Evolutionary conservation across 2,113 vertebrate species (phyloP), one percentile per base, ranked within the genome.

Genomic region (Corythaeola cristata): DNA sequence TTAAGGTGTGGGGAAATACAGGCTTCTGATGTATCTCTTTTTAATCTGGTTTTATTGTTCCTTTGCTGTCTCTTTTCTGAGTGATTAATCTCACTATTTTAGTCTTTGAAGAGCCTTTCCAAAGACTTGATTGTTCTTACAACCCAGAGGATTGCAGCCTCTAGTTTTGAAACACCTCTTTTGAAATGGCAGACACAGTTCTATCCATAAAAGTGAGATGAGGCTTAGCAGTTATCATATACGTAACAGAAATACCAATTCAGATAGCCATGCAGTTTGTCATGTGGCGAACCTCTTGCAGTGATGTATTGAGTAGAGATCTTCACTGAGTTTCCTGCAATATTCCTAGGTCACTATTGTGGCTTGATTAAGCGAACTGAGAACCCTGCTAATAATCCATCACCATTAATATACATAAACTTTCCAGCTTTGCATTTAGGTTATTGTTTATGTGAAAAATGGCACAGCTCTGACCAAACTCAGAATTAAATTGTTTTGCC

Each of bases 31-130:
- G 49, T 82, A 17, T 87, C 26, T 78, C 45, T 66, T 85, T 74
- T 94, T 72, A 89, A 85, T 96, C 73, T 91, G 58, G 27, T 75
- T 95, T 89, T 91, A 68, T 91, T 91, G 69, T 91, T 94, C 56
- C 50, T 95, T 86, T 85, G 55, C 37, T 81, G 32, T 91, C 35
- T 95, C 53, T 72, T 69, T 92, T 80, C 58, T 47, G 39, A 77
- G 78, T 85, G 82, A 89, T 95, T 89, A 92, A 94, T 94, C 86
- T 92, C 52, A 22, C 69, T 72, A 39, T 91, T 95, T 85, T 63
- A 91, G 68, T 64, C 69, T 87, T 84, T 1, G 3, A 86, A 89
- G 64, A 84, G 56, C 64, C 39, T 82, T 95, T 96, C 73, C 35
- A 44, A 81, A 73, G 68, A 33, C 52, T 94, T 4, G 2, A 3